A percentile compares a stretch with the other conserved stretches of the same genome.
Evolutionary conservation across 2,888 invertebrate species (phyloP).

Genomic region (Drosophila paranaensis): DNA sequence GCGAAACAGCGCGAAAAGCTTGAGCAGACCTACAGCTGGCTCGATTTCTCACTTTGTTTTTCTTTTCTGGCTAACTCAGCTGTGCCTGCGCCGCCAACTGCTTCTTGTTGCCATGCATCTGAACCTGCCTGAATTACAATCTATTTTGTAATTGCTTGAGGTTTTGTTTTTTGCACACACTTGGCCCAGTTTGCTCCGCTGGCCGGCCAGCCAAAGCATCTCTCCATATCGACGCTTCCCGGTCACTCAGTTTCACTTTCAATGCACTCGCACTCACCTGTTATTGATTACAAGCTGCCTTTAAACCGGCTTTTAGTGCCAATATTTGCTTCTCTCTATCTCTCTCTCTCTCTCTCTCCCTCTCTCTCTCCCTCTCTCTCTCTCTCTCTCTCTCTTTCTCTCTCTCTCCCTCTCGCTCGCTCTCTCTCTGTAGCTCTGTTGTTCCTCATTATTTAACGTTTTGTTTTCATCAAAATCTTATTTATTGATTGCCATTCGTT

Average conservation of each 20-base stretch:
- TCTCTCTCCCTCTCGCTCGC: not conserved
- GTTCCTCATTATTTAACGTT: constrained; percentile 36
- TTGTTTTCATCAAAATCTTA: constrained; percentile 15
- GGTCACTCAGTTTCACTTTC: constrained; percentile 67
- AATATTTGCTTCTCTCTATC: not conserved
- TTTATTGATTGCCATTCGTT: constrained; percentile 28
- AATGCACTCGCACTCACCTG: constrained; percentile 55
- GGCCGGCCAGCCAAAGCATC: constrained; percentile 34
- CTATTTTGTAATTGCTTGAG: constrained; percentile 25
- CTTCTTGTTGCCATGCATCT: constrained; percentile 9
- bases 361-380: constrained; percentile 1
- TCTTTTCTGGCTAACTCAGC: constrained; percentile 25
- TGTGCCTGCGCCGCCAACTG: constrained; percentile 56
- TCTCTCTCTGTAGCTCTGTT: constrained; percentile 15
- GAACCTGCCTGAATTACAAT: constrained; percentile 52
- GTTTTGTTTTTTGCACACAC: constrained; percentile 42
- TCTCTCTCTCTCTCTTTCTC: not conserved
- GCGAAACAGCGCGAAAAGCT: constrained; percentile 33
- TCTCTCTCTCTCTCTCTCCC: not conserved
- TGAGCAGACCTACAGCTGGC: constrained; percentile 15
- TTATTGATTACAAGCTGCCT: constrained; percentile 39
- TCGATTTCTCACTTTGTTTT: not conserved
- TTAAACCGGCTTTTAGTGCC: constrained; percentile 62
- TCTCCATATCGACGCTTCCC: constrained; percentile 57
- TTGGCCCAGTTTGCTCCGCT: constrained; percentile 59